Base-by-base conservation (phyloP, 1,140 invertebrate species). In the Wasmannia auropunctata region DNA sequence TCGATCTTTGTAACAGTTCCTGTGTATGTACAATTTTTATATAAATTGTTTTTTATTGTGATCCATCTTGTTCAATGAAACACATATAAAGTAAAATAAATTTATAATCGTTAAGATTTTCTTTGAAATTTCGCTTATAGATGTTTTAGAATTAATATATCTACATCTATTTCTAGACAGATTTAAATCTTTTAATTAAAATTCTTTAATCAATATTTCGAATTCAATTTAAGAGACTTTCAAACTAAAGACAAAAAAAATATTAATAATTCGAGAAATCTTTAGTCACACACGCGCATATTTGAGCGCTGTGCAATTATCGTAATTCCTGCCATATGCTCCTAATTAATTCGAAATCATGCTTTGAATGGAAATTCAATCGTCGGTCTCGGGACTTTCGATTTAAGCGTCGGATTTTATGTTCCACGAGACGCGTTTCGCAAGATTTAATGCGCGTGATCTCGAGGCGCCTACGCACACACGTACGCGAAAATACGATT, bases 401-500 rank as follows among this genome's bases (percentile, higher is more conserved):
- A 34, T 75, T 31, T 43, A 77, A 77, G 16, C 62, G n/a, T 79
- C n/a, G 14, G 40, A 34, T 10, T 65, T 79, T 56, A 56, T 25
- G 43, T 37, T 77, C 40, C 25, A 14, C 34, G 25, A 63, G 28
- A 7, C n/a, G 40, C 31, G 43, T 49, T 37, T 34, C 43, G 76
- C 28, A 31, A 28, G 14, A 79, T 79, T 46, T 67, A 67, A 79
- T 49, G n/a, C 58, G 40, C 56, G 40, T 37, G 40, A 56, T 75
- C 31, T 75, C 72, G 14, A 37, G 72, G 51, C 51, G 51, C 72
- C 72, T 58, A 58, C 76, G 25, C 43, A 31, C 76, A 34, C 43
- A 31, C 16, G 37, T 43, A 22, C 14, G 62, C 43, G 28, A 51
- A 22, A n/a, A n/a, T 63, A n/a, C 63, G 74, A 86, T 87, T 87